Conservation (phyloP, 2,797 vertebrate genomes). For the Lagorchestes hirsutus region DNA sequence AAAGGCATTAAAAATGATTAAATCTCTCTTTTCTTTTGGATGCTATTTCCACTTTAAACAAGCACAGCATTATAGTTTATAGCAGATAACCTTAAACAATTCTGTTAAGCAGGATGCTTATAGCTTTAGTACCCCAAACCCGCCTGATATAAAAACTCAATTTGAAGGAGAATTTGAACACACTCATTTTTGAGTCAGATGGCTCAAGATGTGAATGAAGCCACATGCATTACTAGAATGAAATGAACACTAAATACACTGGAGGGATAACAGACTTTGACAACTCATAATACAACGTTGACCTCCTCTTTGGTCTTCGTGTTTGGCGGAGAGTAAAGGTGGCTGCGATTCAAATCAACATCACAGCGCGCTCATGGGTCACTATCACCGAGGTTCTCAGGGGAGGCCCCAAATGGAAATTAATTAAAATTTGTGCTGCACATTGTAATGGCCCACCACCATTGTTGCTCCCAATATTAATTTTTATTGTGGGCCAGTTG, state of each 20-base stretch:
- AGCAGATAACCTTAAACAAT: constrained; percentile 87
- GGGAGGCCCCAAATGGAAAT: constrained; percentile 97
- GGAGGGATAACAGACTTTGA: constrained; percentile 87
- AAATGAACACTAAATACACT: constrained; percentile 82
- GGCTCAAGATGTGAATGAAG: constrained; percentile 84
- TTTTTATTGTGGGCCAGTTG: constrained; percentile 93
- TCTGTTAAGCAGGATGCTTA: constrained; percentile 83
- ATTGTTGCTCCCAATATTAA: constrained; percentile 96
- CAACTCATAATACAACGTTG: constrained; percentile 85
- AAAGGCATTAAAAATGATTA: constrained; percentile 88
- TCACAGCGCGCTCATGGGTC: constrained; percentile 87
- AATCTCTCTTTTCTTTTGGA: constrained; percentile 82
- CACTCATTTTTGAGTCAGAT: constrained; percentile 82
- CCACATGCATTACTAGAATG: constrained; percentile 77
- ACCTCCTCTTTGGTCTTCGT: constrained; percentile 86
- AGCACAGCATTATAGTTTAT: constrained; percentile 82
- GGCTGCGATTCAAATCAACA: constrained; percentile 90
- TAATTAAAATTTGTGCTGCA: constrained; percentile 98
- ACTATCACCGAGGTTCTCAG: constrained; percentile 88
- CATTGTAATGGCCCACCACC: constrained; percentile 92
- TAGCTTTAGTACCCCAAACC: constrained; percentile 83
- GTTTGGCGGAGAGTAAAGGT: constrained; percentile 89
- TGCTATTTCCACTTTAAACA: constrained; percentile 85
- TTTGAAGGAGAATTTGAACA: constrained; percentile 81
- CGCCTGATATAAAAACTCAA: constrained; percentile 85